phyloP scores from a whole-genome alignment of 2,797 vertebrate genomes.

The Odontamblyopus lacepedii region DNA sequence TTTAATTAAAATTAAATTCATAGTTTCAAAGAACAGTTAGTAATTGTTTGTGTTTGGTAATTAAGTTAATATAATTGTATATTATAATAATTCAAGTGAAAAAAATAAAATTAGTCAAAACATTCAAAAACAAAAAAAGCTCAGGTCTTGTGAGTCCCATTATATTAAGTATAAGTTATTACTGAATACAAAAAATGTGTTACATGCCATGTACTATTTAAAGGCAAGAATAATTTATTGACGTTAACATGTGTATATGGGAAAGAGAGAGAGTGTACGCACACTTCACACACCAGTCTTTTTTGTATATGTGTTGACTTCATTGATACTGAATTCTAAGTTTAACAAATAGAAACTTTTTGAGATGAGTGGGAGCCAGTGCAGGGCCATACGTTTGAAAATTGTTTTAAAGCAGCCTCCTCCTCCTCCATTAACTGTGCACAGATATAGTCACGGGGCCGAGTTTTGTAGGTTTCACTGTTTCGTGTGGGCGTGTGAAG shows the following conservation, averaged over 20 bases:
- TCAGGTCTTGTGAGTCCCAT: neutral
- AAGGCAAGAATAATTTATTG: neutral
- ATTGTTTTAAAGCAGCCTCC: conserved; percentile 18
- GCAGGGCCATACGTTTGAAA: conserved; percentile 16
- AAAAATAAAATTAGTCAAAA: neutral
- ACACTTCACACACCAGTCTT: conserved; percentile 33
- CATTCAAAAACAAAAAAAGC: neutral
- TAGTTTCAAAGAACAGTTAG: neutral
- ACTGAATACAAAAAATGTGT: neutral
- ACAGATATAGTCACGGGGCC: conserved; percentile 6
- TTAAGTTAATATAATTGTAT: neutral
- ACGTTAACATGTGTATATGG: conserved; percentile 13
- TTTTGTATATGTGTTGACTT: conserved; percentile 52
- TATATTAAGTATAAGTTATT: neutral
- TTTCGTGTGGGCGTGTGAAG: conserved; percentile 41
- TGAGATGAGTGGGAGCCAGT: conserved; percentile 23
- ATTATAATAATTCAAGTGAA: neutral
- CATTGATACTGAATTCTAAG: conserved; percentile 37
- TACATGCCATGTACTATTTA: neutral
- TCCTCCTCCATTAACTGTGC: conserved; percentile 12
- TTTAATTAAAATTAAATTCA: neutral
- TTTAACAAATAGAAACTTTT: conserved; percentile 40
- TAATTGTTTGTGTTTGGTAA: neutral
- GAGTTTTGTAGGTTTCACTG: conserved; percentile 35
- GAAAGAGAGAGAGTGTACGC: conserved; percentile 30